Evolutionary conservation across 1,140 invertebrate genomes (phyloP).

Genomic region (Micrasema minimum): DNA sequence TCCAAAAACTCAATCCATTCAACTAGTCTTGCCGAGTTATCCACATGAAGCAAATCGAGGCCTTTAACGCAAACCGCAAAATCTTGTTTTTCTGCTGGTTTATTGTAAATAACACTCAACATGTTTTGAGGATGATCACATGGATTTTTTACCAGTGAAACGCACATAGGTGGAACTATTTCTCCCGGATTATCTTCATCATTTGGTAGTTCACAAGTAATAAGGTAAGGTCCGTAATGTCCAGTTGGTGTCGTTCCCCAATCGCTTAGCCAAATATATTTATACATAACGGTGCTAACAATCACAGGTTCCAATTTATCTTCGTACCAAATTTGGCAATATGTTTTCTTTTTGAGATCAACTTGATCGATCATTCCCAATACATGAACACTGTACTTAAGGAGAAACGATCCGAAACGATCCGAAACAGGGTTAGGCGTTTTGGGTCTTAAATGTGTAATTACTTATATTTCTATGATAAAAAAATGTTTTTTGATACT

Average conservation of each 20-base stretch:
- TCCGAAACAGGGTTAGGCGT: too few relatives aligned
- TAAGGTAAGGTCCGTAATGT: conserved; percentile 89
- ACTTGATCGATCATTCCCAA: conserved; percentile 90
- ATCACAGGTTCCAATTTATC: conserved; percentile 82
- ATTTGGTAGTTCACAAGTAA: conserved; percentile 87
- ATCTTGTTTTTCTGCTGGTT: conserved; percentile 75
- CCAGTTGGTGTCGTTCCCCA: conserved; percentile 94
- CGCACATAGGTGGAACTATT: conserved; percentile 83
- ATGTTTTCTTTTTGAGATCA: conserved; percentile 81
- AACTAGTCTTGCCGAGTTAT: conserved; percentile 87
- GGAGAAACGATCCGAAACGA: too few relatives aligned
- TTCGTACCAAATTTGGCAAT: conserved; percentile 92
- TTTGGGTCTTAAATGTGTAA: too few relatives aligned
- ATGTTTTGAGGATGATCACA: conserved; percentile 89
- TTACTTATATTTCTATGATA: too few relatives aligned
- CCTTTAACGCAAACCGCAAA: conserved; percentile 96
- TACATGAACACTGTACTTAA: conserved; percentile 72
- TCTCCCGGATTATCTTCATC: conserved; percentile 71
- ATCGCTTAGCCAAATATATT: conserved; percentile 92
- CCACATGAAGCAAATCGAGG: conserved; percentile 89
- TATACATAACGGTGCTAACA: conserved; percentile 84
- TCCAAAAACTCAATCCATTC: conserved; percentile 94
- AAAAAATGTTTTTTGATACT: too few relatives aligned
- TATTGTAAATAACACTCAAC: conserved; percentile 85
- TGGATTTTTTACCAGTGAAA: conserved; percentile 85